These are phyloP conservation scores for Cheumatopsyche charites DNA, from an alignment of 1,140 invertebrate genomes.

Conservation along the genomic window DNA sequence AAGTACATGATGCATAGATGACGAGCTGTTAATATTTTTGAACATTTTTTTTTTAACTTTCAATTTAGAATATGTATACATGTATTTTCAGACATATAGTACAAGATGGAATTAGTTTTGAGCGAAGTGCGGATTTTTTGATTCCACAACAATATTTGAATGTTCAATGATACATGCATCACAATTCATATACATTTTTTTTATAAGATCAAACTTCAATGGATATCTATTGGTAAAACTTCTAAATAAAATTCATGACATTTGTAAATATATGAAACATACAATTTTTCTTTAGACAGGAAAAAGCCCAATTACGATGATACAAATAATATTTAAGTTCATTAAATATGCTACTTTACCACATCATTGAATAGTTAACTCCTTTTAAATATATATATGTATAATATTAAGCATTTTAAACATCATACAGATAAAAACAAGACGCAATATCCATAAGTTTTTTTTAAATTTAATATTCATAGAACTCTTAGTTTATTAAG, in stretches of 20 bases:
- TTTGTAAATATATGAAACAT: slow-evolving; percentile 17
- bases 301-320: slow-evolving; percentile 30
- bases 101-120: too few species aligned
- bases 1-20: slow-evolving; percentile 39
- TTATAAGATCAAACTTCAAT: neutral
- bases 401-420: slow-evolving; percentile 40
- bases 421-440: slow-evolving; percentile 48
- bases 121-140: neutral
- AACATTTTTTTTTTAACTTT: neutral
- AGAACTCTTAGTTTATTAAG: slow-evolving; percentile 49
- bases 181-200: neutral
- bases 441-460: slow-evolving; percentile 53
- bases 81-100: too few species aligned
- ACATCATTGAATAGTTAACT: slow-evolving; percentile 38
- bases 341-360: slow-evolving; percentile 37
- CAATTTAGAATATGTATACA: neutral
- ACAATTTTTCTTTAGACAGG: slow-evolving; percentile 15
- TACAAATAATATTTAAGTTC: slow-evolving; percentile 29
- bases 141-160: neutral
- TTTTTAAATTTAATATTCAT: slow-evolving; percentile 58
- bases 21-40: slow-evolving; percentile 5
- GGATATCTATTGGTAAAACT: slow-evolving; percentile 9
- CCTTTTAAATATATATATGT: slow-evolving; percentile 28
- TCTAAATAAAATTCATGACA: slow-evolving; percentile 9
- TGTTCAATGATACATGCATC: slow-evolving; percentile 17